Evolutionary conservation across 2,113 vertebrate species (phyloP).

Genomic region (Bucco capensis): DNA sequence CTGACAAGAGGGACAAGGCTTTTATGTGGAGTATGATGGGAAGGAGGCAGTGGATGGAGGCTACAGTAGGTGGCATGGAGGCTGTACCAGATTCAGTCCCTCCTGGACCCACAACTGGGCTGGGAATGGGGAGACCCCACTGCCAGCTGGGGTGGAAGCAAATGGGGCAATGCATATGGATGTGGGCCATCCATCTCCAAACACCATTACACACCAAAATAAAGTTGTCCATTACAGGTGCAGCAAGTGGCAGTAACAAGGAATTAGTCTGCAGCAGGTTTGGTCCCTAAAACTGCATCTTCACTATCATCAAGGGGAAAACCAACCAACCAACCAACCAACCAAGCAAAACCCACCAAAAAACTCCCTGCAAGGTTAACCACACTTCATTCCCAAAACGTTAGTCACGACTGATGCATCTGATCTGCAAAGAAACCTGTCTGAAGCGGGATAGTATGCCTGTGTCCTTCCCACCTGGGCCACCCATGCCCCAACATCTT

Average conservation of each 20-base stretch:
- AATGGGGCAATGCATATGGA: accelerated
- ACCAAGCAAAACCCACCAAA: no score
- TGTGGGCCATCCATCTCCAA: not conserved
- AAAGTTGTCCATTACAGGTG: not conserved
- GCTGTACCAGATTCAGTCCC: not conserved
- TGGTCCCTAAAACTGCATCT: not conserved
- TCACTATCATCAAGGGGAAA: not conserved
- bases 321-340: not conserved
- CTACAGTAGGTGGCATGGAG: not conserved
- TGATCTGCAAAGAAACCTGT: not conserved
- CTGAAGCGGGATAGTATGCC: not conserved
- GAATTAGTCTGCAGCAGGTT: not conserved
- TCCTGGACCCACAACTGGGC: not conserved
- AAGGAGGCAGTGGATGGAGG: accelerated
- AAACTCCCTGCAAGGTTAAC: not conserved
- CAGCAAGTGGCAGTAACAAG: not conserved
- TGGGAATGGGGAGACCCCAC: not conserved
- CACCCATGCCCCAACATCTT: not conserved
- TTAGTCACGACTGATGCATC: not conserved
- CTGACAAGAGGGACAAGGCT: not conserved
- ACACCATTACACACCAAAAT: conserved; percentile 19
- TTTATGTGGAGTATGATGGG: not conserved
- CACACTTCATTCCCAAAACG: conserved; percentile 27
- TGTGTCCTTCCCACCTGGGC: not conserved
- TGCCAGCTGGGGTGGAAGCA: not conserved